A percentile compares a stretch with the other conserved stretches of the same genome.
These are phyloP conservation scores for Rallus crepitans DNA, from an alignment of 2,797 vertebrate species.

Conservation along the genomic window DNA sequence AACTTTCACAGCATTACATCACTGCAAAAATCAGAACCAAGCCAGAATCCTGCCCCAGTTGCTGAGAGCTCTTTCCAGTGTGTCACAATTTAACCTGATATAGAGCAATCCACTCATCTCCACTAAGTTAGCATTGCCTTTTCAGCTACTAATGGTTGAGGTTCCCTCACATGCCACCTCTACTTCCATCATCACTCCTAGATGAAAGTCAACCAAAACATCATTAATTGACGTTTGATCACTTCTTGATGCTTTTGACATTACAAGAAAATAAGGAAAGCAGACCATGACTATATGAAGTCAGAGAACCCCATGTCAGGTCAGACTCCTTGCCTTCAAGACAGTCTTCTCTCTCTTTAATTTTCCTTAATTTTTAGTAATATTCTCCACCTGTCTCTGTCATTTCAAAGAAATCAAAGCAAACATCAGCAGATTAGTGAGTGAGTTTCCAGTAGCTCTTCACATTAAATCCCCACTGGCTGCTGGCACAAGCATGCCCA, in stretches of 20 bases:
- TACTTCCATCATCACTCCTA: background rate
- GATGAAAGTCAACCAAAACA: background rate
- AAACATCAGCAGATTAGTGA: background rate
- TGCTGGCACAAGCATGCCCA: background rate
- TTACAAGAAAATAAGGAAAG: background rate
- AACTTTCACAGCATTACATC: fast-evolving
- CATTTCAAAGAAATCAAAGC: background rate
- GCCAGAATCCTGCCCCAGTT: background rate
- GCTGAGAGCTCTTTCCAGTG: fast-evolving
- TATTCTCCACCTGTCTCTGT: fast-evolving
- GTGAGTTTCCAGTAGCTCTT: background rate
- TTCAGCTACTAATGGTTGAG: background rate
- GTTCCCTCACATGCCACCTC: background rate
- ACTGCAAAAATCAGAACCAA: background rate
- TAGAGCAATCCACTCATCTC: background rate
- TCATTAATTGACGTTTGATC: background rate
- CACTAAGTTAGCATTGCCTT: background rate
- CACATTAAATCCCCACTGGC: background rate
- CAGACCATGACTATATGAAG: background rate
- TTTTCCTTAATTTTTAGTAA: background rate
- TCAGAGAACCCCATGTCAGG: background rate
- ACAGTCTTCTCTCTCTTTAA: background rate
- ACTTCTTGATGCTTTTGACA: background rate
- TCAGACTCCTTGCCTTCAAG: background rate
- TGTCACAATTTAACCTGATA: fast-evolving